Base-by-base conservation (phyloP, 2,797 vertebrate species). In the Crocodylus rhombifer region DNA sequence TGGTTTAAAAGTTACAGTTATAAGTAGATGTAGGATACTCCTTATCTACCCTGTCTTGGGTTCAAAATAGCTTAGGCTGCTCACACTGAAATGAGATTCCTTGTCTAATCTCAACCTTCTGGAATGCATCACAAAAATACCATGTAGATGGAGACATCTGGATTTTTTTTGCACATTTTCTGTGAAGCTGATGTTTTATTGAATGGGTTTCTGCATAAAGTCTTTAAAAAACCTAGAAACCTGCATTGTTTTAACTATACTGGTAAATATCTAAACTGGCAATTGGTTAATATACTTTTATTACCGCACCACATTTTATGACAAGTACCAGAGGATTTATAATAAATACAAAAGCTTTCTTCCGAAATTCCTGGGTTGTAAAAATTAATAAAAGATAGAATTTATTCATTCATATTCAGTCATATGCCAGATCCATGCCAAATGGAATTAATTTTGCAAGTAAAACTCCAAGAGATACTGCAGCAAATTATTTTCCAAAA, bases 41-140 rank as follows among this genome's bases (percentile, higher is more conserved):
- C 36, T 93, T 94, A 85, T 94, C 92, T 81, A n/a, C 36, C 79
- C 51, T 2, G 78, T 81, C 77, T 83, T 75, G 51, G 90, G 65
- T 26, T 81, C 73, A 84, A 83, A 28, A 14, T 30, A 78, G 5
- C 30, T 60, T 58, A 64, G 92, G 65, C 17, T 79, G 84, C 1
- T 88, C 1, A 2, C 58, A 86, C 2, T n/a, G 28, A 74, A 75
- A 73, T 3, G 4, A 77, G 62, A 36, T 2, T 42, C 16, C 6
- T 13, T 79, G 55, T 10, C 0, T 7, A 33, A 73, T 80, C 67
- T 42, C 55, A 77, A 33, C 6, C 26, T 56, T 76, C 67, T 77
- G 64, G 21, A 78, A 21, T 63, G 14, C n/a, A 20, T 62, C 11
- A 23, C n/a, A 73, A 42, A 74, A 83, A 18, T 74, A 36, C 16